A percentile compares a stretch with the other conserved stretches of the same genome.
phyloP scores from a whole-genome alignment of 2,888 invertebrate genomes.

The Drosophila rubida region DNA sequence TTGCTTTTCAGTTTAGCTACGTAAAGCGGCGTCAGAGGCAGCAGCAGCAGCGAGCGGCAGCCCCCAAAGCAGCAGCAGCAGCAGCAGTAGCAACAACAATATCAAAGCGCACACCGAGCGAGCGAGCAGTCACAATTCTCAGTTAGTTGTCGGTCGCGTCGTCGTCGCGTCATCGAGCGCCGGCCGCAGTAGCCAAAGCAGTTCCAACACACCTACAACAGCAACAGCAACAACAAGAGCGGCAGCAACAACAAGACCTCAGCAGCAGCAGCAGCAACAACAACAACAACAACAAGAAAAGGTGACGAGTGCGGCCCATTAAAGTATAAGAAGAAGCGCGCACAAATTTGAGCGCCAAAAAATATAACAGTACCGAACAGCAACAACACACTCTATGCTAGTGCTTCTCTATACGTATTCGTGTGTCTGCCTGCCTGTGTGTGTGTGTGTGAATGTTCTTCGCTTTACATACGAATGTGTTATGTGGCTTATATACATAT shows the following conservation, averaged over 20 bases:
- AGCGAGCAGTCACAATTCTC: constrained; percentile 19
- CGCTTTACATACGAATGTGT: background rate
- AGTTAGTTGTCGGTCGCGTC: constrained; percentile 52
- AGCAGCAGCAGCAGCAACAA: constrained; percentile 13
- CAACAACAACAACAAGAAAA: constrained; percentile 46
- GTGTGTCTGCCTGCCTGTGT: constrained; percentile 18
- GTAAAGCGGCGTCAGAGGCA: constrained; percentile 67
- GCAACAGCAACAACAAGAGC: constrained; percentile 4
- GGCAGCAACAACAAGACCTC: constrained; percentile 11
- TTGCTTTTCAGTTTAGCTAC: constrained; percentile 74
- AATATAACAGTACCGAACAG: constrained; percentile 42
- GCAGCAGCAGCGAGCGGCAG: constrained; percentile 45
- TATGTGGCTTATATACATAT: background rate
- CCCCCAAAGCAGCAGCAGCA: constrained; percentile 38
- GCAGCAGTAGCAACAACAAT: constrained; percentile 20
- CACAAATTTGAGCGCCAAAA: constrained; percentile 71
- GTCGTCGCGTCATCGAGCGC: constrained; percentile 60
- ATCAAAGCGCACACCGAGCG: constrained; percentile 22
- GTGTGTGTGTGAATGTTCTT: background rate
- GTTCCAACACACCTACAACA: constrained; percentile 2
- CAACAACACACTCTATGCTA: constrained; percentile 24
- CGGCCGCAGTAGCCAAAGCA: constrained; percentile 32
- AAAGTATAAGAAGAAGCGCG: constrained; percentile 28
- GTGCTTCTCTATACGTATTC: constrained; percentile 8
- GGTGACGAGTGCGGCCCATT: constrained; percentile 65